Evolutionary conservation across 1,140 invertebrate species (phyloP).

Genomic region (Diorhabda sublineata): DNA sequence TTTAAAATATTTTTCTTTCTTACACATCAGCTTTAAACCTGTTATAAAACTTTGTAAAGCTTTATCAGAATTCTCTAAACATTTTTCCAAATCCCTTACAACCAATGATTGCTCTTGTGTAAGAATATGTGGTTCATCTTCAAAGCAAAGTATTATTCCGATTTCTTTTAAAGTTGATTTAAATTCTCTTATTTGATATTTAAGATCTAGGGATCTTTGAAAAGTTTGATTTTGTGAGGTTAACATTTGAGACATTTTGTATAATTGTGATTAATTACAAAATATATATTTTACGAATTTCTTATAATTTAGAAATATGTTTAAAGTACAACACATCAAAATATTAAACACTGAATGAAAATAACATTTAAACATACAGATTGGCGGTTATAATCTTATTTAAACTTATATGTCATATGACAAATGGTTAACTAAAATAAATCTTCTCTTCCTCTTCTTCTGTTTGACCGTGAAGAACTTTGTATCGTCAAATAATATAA

Average conservation of each 20-base stretch:
- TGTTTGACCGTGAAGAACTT: no score
- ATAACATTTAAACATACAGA: no score
- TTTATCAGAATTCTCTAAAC: constrained; percentile 38
- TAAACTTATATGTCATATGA: no score
- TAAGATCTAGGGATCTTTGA: neutral
- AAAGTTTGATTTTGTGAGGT: constrained; percentile 4
- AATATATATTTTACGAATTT: no score
- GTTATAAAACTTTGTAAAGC: constrained; percentile 45
- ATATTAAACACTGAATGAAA: no score
- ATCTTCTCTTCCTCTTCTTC: no score
- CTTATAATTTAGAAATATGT: no score
- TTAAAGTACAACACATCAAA: no score
- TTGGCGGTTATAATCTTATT: no score
- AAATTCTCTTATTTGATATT: neutral
- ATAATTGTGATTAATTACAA: no score
- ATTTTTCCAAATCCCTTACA: constrained; percentile 36
- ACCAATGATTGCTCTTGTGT: constrained; percentile 41
- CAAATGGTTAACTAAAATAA: no score
- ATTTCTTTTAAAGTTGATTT: neutral
- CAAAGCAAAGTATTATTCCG: constrained; percentile 6
- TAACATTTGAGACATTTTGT: neutral
- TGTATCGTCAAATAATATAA: no score
- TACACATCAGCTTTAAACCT: constrained; percentile 42
- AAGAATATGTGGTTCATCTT: constrained; percentile 31
- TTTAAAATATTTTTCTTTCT: constrained; percentile 42